Base-by-base conservation (phyloP, 2,888 invertebrate genomes). In the Trachelus tabidus region DNA sequence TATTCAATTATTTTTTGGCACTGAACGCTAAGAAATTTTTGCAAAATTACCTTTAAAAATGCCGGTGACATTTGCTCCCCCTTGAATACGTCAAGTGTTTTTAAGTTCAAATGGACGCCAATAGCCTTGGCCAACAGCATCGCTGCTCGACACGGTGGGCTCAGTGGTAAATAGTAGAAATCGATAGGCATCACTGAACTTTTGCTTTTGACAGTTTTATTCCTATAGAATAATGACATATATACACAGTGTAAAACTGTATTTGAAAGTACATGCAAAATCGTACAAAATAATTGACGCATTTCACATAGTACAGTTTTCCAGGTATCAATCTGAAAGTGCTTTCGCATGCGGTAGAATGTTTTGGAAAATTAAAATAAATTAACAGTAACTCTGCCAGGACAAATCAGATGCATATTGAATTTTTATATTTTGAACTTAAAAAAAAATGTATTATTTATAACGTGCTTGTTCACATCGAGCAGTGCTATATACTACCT, bases 51-150 rank as follows among this genome's bases (percentile, higher is more conserved):
- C 94, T 95, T 94, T 69, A 94, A 79, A 89, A 93, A 96, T 79
- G 95, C 95, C 0, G 95, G 94, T 77, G 93, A 94, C 87, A 94
- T 90, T 76, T 95, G 94, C 74, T 95, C 95, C 0, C 94, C 94
- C 68, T 92, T 92, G 79, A 93, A 88, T 0, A 95, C 87, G 87
- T 95, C 94, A 6, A 94, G 91, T 33, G 92, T 89, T 89, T 95
- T 95, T 40, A 95, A 90, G 91, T 95, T 95, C 68, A 95, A 92
- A 87, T 94, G 94, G 35, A 96, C 89, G 81, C 95, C 95, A 34
- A 96, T 92, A 31, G 94, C 94, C 87, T 93, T 94, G 1, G 95
- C 94, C 4, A 94, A 91, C 87, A 96, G 92, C 84, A 95, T 92
- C 75, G 95, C 94, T 12, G 94, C 92, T 77, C 95, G 92, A 91